Percentiles rank a stretch among this genome's conserved stretches.
These are phyloP conservation scores for Chironex yamaguchii DNA, from an alignment of 30 jellyfish, hydroid and myxozoan genomes.

Conservation along the genomic window DNA sequence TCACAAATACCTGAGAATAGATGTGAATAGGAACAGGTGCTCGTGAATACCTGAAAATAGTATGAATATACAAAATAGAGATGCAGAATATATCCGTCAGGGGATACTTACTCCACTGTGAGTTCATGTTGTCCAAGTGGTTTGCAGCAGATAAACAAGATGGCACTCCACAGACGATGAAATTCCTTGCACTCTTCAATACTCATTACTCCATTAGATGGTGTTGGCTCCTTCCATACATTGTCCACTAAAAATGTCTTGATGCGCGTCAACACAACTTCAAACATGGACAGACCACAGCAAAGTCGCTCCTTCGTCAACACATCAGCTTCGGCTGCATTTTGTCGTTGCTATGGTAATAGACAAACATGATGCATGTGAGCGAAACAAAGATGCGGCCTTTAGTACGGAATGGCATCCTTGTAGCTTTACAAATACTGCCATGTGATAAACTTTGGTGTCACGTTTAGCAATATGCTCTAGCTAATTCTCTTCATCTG, in stretches of 20 bases:
- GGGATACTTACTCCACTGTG: constrained; percentile 93
- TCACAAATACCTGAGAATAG: too few species aligned
- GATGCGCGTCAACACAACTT: constrained; percentile 85
- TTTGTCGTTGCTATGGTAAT: constrained; percentile 97
- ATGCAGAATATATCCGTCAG: neutral
- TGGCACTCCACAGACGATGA: constrained; percentile 99
- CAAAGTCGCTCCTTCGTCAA: constrained; percentile 94
- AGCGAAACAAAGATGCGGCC: too few species aligned
- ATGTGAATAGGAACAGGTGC: too few species aligned
- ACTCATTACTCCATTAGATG: constrained; percentile 98
- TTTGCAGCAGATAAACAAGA: constrained; percentile 94
- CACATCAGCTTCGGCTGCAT: constrained; percentile 94
- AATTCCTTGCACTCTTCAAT: constrained; percentile 97
- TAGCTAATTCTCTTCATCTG: too few species aligned
- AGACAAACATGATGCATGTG: too few species aligned
- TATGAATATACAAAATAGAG: too few species aligned
- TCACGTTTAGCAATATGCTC: too few species aligned
- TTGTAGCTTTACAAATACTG: too few species aligned
- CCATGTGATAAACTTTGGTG: too few species aligned
- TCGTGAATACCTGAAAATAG: too few species aligned
- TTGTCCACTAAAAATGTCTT: constrained; percentile 86
- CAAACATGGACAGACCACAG: constrained; percentile 95
- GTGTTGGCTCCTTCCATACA: constrained; percentile 97
- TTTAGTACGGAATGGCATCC: too few species aligned
- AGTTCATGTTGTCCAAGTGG: constrained; percentile 96